A percentile compares a stretch with the other conserved stretches of the same genome.
Conservation (phyloP, 2,113 vertebrate species). For the Hipposideros armiger region DNA sequence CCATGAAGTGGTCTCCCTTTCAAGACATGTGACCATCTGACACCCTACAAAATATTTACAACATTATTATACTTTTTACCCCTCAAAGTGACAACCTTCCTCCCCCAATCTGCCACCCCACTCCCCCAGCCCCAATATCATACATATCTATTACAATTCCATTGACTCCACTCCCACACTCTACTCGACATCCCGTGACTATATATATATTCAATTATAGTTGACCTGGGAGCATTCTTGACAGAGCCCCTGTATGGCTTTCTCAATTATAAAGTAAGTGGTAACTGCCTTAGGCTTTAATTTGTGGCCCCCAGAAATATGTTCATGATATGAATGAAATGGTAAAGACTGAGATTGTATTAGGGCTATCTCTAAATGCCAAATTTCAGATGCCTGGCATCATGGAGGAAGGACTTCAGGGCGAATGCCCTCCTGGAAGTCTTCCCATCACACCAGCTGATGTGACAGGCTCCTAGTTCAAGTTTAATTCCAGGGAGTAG, state of each 20-base stretch:
- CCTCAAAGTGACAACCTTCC: no score
- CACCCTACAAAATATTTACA: no score
- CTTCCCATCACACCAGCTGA: background rate
- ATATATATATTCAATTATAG: no score
- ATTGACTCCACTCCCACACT: no score
- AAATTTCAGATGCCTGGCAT: background rate
- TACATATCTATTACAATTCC: no score
- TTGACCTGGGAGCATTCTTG: background rate
- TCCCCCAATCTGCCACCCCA: no score
- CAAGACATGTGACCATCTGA: no score
- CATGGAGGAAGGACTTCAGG: background rate
- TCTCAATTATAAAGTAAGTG: background rate
- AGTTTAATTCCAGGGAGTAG: constrained; percentile 10
- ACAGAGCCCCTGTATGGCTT: background rate
- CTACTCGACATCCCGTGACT: no score
- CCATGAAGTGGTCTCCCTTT: no score
- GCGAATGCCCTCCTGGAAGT: background rate
- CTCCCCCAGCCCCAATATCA: no score
- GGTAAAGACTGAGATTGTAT: background rate
- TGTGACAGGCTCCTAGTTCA: background rate
- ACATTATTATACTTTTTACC: no score
- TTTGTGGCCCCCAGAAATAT: background rate
- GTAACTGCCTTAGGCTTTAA: background rate
- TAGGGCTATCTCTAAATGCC: background rate
- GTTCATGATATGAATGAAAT: background rate